phyloP scores from a whole-genome alignment of 2,113 vertebrate genomes.

The Saimiri boliviensis region DNA sequence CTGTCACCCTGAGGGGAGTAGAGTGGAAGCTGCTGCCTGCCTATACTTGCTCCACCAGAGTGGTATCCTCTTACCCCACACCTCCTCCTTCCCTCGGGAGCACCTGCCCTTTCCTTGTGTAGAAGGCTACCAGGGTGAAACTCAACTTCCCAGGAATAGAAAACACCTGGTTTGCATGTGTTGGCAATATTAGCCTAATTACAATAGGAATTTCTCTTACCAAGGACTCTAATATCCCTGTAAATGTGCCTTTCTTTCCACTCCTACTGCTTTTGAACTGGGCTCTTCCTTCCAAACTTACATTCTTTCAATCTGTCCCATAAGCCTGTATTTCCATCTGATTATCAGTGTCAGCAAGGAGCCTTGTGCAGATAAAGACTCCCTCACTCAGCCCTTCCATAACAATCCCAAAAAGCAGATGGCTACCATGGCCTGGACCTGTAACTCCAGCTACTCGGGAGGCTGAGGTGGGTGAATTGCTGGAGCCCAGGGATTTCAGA shows the following conservation, averaged over 20 bases:
- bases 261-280: neutral
- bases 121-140: neutral
- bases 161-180: neutral
- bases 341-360: neutral
- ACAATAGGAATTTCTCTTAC: neutral
- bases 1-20: neutral
- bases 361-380: neutral
- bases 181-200: neutral
- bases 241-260: neutral
- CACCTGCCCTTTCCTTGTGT: neutral
- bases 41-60: neutral
- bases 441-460: neutral
- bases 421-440: neutral
- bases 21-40: neutral
- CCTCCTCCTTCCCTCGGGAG: neutral
- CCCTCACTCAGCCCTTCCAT: neutral
- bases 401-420: neutral
- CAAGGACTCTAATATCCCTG: neutral
- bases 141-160: neutral
- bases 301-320: fast-evolving
- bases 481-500: neutral
- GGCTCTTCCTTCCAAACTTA: neutral
- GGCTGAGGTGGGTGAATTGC: neutral
- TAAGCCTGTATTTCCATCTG: neutral
- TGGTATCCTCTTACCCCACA: fast-evolving